Conservation (phyloP, 2,797 vertebrate species). For the Hirundo rustica region DNA sequence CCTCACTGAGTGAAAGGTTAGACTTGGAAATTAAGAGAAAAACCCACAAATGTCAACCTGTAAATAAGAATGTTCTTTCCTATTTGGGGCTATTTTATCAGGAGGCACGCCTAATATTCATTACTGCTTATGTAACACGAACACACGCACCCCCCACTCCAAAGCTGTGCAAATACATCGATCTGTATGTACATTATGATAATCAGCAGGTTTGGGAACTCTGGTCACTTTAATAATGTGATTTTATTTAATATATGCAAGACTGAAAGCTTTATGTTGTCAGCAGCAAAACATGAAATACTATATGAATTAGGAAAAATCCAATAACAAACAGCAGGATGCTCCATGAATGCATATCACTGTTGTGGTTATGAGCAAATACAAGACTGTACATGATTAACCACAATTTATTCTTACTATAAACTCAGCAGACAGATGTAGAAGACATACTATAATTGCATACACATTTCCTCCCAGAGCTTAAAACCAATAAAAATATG, state of each 20-base stretch:
- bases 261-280: conserved; percentile 33
- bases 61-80: conserved; percentile 28
- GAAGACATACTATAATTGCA: conserved; percentile 50
- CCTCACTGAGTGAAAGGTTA: conserved; percentile 36
- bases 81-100: background rate
- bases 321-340: conserved; percentile 60
- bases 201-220: background rate
- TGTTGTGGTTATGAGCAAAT: conserved; percentile 67
- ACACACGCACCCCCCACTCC: background rate
- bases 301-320: conserved; percentile 60
- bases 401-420: conserved; percentile 63
- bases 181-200: background rate
- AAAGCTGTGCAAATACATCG: background rate
- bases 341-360: conserved; percentile 59
- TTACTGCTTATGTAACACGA: background rate
- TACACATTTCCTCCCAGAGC: conserved; percentile 52
- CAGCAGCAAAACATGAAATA: conserved; percentile 54
- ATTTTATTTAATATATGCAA: conserved; percentile 25
- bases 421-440: conserved; percentile 52
- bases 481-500: conserved; percentile 46
- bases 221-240: conserved; percentile 1
- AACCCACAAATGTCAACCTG: background rate
- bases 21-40: background rate
- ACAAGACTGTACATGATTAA: conserved; percentile 63
- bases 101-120: background rate